Percentiles rank a stretch among this genome's conserved stretches.
phyloP scores from a whole-genome alignment of 2,113 vertebrate genomes.

The Probosciger aterrimus region DNA sequence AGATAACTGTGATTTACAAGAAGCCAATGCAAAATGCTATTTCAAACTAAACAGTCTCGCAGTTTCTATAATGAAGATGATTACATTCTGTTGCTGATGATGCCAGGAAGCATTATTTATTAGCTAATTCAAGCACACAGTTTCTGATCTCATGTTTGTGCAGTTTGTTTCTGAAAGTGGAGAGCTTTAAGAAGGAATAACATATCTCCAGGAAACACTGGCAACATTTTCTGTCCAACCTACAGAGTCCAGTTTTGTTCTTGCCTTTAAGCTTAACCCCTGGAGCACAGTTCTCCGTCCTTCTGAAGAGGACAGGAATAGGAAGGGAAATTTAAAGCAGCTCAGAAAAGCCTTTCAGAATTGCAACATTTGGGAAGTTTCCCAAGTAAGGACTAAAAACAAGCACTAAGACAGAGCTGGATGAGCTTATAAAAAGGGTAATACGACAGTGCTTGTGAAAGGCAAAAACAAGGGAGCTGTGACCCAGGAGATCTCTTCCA shows the following conservation, averaged over 20 bases:
- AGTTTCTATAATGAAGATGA: not conserved
- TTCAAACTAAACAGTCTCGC: not conserved
- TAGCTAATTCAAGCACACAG: not conserved
- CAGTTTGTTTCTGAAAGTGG: not conserved
- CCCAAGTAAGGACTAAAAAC: not conserved
- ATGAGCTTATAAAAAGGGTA: not conserved
- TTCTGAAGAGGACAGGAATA: not conserved
- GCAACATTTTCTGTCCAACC: not conserved
- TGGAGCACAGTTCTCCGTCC: not conserved
- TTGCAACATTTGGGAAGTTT: not conserved
- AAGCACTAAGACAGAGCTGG: not conserved
- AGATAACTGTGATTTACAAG: not conserved
- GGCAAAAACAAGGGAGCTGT: constrained; percentile 13
- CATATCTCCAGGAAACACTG: not conserved
- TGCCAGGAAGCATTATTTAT: not conserved
- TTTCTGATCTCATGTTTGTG: not conserved
- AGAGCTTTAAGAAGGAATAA: not conserved
- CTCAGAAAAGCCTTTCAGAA: not conserved
- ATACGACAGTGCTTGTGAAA: not conserved
- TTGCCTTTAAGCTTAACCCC: not conserved
- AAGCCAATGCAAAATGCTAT: not conserved
- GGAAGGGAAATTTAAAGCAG: not conserved
- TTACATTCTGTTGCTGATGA: not conserved
- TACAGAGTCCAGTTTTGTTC: not conserved
- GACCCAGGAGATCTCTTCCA: constrained; percentile 14